Percentiles rank a stretch among this genome's conserved stretches.
These are phyloP conservation scores for Lasioglossum malachurum DNA, from an alignment of 2,888 invertebrate genomes.

Conservation along the genomic window DNA sequence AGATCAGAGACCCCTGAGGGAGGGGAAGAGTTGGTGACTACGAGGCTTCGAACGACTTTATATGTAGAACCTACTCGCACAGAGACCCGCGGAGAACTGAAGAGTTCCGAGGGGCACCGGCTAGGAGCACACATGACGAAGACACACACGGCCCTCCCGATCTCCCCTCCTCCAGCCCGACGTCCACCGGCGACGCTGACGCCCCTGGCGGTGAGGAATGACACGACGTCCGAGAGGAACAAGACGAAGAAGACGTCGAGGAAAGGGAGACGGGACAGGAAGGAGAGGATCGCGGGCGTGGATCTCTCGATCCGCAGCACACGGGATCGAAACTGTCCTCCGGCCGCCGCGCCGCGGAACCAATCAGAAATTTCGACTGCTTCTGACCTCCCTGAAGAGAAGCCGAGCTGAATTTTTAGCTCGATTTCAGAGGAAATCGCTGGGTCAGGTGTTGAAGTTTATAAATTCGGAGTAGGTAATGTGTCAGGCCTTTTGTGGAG, in stretches of 20 bases:
- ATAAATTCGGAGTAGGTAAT: no score
- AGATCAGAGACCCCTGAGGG: not conserved
- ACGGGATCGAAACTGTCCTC: constrained; percentile 59
- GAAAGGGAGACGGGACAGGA: constrained; percentile 66
- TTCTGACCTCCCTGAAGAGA: not conserved
- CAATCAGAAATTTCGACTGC: not conserved
- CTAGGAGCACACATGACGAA: constrained; percentile 77
- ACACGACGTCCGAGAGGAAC: constrained; percentile 73
- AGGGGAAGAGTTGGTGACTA: constrained; percentile 11
- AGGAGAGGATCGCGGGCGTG: constrained; percentile 58
- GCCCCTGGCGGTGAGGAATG: constrained; percentile 81
- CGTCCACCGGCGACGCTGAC: constrained; percentile 75
- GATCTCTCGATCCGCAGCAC: constrained; percentile 53
- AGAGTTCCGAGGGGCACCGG: constrained; percentile 72
- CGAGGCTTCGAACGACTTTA: not conserved
- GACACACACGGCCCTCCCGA: constrained; percentile 78
- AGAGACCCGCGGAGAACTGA: constrained; percentile 78
- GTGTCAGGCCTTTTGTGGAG: not conserved
- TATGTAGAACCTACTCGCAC: constrained; percentile 63
- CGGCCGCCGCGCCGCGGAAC: constrained; percentile 4
- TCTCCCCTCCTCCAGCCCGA: constrained; percentile 75
- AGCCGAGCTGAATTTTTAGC: not conserved
- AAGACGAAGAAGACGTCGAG: constrained; percentile 72
- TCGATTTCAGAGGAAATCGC: not conserved
- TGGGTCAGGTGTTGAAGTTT: not conserved